phyloP scores from a whole-genome alignment of 2,888 invertebrate species.

The Microctonus aethiopoides region DNA sequence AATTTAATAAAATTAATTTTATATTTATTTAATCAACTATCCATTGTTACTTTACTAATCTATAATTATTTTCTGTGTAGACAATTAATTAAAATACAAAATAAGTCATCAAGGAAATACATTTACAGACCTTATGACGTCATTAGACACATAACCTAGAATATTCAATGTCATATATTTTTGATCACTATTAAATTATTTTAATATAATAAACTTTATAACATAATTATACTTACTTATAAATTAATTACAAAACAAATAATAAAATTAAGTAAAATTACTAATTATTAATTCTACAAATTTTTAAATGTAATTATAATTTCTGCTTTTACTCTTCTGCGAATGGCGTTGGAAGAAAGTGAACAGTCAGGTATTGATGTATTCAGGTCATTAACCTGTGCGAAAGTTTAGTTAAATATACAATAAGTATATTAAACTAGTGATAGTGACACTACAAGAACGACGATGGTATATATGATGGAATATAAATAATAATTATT shows the following conservation, averaged over 20 bases:
- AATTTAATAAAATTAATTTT: too few species aligned
- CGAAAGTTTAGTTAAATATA: slow-evolving; percentile 39
- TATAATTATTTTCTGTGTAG: background rate
- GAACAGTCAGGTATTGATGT: slow-evolving; percentile 21
- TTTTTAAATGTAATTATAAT: slow-evolving; percentile 26
- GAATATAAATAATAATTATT: background rate
- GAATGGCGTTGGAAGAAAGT: slow-evolving; percentile 40
- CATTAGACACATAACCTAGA: background rate
- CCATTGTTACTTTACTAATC: too few species aligned
- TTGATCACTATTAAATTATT: background rate
- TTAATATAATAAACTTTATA: too few species aligned
- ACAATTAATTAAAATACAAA: slow-evolving; percentile 7
- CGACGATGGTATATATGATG: too few species aligned
- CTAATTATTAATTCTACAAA: too few species aligned
- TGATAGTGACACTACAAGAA: slow-evolving; percentile 1
- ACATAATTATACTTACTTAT: too few species aligned
- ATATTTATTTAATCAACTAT: too few species aligned
- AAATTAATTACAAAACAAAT: too few species aligned
- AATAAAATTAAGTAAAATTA: too few species aligned
- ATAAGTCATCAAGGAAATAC: slow-evolving; percentile 12
- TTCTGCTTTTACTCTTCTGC: slow-evolving; percentile 40
- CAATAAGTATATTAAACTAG: background rate
- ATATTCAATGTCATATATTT: background rate
- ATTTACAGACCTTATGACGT: background rate
- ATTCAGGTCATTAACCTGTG: slow-evolving; percentile 33